These are phyloP conservation scores for Epinotia ramella DNA, from an alignment of 2,888 invertebrate genomes.

Conservation along the genomic window DNA sequence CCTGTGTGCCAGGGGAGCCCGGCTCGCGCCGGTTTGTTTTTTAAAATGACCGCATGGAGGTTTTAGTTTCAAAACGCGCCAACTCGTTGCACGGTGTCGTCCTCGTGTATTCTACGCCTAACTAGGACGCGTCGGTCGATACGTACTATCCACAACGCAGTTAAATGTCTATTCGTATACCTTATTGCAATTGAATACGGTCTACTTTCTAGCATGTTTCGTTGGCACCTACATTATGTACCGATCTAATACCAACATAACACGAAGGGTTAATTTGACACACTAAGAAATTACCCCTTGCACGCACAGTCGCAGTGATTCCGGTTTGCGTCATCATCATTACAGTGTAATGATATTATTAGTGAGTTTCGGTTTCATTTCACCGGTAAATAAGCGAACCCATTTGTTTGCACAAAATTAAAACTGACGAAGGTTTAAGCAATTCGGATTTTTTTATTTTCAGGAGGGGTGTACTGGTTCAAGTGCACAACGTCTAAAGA, in stretches of 20 bases:
- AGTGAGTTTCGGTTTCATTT: not conserved
- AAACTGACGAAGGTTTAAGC: too few species aligned
- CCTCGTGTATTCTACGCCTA: not conserved
- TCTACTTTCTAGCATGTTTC: not conserved
- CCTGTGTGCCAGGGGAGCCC: too few species aligned
- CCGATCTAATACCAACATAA: slow-evolving; percentile 21
- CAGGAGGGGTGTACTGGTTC: too few species aligned
- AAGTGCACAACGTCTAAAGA: too few species aligned
- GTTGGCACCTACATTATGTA: slow-evolving; percentile 24
- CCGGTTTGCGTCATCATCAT: slow-evolving; percentile 14
- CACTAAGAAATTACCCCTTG: slow-evolving; percentile 15
- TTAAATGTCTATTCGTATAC: not conserved
- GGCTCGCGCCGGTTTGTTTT: too few species aligned
- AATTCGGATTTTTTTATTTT: too few species aligned
- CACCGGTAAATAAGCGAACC: too few species aligned
- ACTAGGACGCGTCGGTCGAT: not conserved
- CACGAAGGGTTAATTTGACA: slow-evolving; percentile 32
- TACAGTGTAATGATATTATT: slow-evolving; percentile 7
- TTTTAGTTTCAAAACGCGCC: too few species aligned
- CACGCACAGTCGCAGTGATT: slow-evolving; percentile 25
- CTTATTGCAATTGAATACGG: not conserved
- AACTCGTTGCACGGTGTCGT: too few species aligned
- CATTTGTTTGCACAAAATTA: too few species aligned
- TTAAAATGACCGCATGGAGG: too few species aligned
- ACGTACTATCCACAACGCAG: not conserved